A percentile compares a stretch with the other conserved stretches of the same genome.
Conservation (phyloP, 2,888 invertebrate genomes). For the Fragum whitleyi region DNA sequence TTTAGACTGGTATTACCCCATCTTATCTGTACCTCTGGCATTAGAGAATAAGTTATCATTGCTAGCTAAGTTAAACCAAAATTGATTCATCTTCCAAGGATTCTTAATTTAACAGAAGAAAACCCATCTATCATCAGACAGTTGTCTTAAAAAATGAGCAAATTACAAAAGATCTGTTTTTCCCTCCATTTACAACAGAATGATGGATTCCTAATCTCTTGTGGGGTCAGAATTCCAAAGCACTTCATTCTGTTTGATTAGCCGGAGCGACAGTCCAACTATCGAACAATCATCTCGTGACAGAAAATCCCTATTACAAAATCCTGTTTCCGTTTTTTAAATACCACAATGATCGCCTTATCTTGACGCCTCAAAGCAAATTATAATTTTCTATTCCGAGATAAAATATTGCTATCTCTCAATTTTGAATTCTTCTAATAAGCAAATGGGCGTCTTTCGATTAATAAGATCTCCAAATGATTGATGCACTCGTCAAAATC, state of each 20-base stretch:
- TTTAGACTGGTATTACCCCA: no score
- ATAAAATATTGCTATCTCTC: slow-evolving; percentile 23
- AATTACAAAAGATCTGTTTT: slow-evolving; percentile 64
- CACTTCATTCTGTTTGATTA: slow-evolving; percentile 24
- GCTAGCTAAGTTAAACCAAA: slow-evolving; percentile 8
- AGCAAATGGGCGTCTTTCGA: slow-evolving; percentile 39
- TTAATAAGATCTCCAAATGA: slow-evolving; percentile 50
- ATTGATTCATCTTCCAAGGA: slow-evolving; percentile 15
- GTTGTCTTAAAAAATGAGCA: slow-evolving; percentile 54
- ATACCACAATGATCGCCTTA: slow-evolving; percentile 33
- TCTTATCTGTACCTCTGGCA: no score
- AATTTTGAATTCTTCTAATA: slow-evolving; percentile 20
- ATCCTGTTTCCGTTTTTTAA: slow-evolving; percentile 19
- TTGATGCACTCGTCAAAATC: slow-evolving; percentile 53
- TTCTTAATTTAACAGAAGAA: slow-evolving; percentile 23
- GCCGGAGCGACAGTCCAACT: slow-evolving; percentile 49
- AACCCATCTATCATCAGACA: slow-evolving; percentile 45
- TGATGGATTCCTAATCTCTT: slow-evolving; percentile 56
- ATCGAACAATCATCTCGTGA: slow-evolving; percentile 44
- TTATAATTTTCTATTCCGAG: slow-evolving; percentile 21
- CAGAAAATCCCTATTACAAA: slow-evolving; percentile 55
- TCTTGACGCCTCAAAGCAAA: slow-evolving; percentile 34
- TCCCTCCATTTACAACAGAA: slow-evolving; percentile 44
- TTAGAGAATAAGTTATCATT: background rate
- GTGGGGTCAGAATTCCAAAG: slow-evolving; percentile 41